These are phyloP conservation scores for Larimichthys polyactis DNA, from an alignment of 2,113 vertebrate genomes.

Conservation along the genomic window DNA sequence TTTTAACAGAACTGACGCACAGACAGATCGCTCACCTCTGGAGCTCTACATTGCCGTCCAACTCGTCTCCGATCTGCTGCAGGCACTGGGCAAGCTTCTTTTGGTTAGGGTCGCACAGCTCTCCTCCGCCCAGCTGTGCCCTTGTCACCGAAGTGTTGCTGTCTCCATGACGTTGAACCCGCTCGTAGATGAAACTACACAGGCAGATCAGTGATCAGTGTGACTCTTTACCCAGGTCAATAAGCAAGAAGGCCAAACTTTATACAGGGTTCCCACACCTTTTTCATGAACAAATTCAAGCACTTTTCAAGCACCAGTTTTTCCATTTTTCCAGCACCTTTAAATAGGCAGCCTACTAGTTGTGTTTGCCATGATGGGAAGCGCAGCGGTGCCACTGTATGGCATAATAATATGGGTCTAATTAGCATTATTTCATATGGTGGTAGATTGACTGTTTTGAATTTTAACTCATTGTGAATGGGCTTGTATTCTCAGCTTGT, in stretches of 20 bases:
- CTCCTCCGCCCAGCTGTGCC: conserved; percentile 72
- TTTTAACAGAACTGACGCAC: not conserved
- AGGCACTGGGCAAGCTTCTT: conserved; percentile 88
- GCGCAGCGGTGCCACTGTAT: no score
- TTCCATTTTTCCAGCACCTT: no score
- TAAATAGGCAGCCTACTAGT: no score
- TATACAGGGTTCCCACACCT: no score
- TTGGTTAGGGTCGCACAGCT: conserved; percentile 83
- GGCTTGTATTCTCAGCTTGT: no score
- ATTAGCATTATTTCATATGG: no score
- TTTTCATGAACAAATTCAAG: no score
- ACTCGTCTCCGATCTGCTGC: conserved; percentile 91
- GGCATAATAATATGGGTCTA: no score
- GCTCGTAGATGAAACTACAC: conserved; percentile 82
- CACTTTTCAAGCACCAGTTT: no score
- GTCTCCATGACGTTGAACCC: conserved; percentile 71
- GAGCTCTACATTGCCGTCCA: conserved; percentile 89
- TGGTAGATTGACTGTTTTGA: no score
- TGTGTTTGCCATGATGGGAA: no score
- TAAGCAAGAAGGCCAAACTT: not conserved
- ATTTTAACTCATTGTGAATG: no score
- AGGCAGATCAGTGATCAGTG: not conserved
- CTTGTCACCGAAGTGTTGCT: conserved; percentile 55
- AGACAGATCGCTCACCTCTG: conserved; percentile 80
- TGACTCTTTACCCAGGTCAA: not conserved